Base-by-base conservation (phyloP, 2,797 vertebrate genomes). In the Cygnus olor region DNA sequence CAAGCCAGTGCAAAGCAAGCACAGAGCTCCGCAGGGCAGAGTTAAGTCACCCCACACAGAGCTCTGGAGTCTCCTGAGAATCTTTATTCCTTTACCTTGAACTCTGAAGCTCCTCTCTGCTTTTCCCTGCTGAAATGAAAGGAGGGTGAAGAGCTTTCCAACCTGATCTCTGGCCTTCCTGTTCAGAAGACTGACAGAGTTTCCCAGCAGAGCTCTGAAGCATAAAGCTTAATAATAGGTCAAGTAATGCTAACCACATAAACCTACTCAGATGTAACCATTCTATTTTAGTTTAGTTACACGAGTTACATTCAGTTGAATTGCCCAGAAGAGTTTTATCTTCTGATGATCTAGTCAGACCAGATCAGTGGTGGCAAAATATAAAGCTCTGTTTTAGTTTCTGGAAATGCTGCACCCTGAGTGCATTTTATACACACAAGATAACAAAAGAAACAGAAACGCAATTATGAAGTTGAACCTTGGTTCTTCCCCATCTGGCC, bases 51-150 rank as follows among this genome's bases (percentile, higher is more conserved):
- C 45, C 42, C 36, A 9, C 1, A 1, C 19, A 1, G n/a, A 38
- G 20, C 57, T 40, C 49, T 42, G 68, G 3, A 0, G 34, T 8
- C 0, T 14, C 74, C 38, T 4, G 3, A 10, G 17, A 15, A 27
- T 53, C 58, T 28, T 25, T 56, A 10, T 20, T 70, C 51, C 85
- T 49, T 44, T 11, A 27, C 38, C 64, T 56, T 20, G 20, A 34
- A 84, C 53, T 16, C n/a, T 27, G 53, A 74, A 24, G 36, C 44
- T 65, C 20, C 0, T 2, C 64, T 57, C 36, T 61, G 36, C 20
- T 73, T 30, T 64, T 53, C 40, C 47, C 44, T 5, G 5, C 2
- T 0, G 54, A 71, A 78, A 82, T 27, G 34, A 25, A 36, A 49
- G 34, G 61, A 54, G 24, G 28, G 20, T 69, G 25, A 81, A 24